phyloP scores from a whole-genome alignment of 2,888 invertebrate genomes.

The Agrenia bidenticulata region DNA sequence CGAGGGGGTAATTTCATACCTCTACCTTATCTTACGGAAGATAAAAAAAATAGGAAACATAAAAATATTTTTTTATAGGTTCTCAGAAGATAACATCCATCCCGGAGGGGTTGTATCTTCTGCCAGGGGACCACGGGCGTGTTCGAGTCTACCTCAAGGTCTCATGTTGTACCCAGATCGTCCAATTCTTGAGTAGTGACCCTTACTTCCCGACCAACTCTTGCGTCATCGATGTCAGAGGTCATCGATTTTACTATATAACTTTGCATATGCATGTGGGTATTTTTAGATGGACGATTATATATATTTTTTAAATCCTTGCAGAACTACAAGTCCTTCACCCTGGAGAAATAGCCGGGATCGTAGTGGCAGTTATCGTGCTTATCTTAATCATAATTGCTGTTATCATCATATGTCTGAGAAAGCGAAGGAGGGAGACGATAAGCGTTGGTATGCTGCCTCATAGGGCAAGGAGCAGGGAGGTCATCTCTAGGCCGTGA shows the following conservation, averaged over 20 bases:
- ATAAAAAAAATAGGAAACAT: too few species aligned
- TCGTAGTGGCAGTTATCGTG: slow-evolving; percentile 42
- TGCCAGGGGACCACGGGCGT: slow-evolving; percentile 36
- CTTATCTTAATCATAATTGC: slow-evolving; percentile 47
- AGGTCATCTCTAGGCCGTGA: neutral
- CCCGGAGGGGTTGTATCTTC: slow-evolving; percentile 43
- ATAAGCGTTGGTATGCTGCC: slow-evolving; percentile 3
- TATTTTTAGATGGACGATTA: too few species aligned
- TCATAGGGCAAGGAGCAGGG: neutral
- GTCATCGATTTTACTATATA: too few species aligned
- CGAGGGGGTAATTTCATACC: too few species aligned
- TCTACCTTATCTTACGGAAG: too few species aligned
- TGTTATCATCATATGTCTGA: slow-evolving; percentile 32
- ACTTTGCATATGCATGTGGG: too few species aligned
- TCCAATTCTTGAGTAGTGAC: slow-evolving; percentile 45
- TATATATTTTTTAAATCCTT: slow-evolving; percentile 7
- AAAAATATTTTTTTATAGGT: slow-evolving; percentile 17
- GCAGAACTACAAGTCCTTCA: slow-evolving; percentile 50
- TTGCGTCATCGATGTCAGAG: slow-evolving; percentile 50
- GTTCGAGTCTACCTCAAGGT: slow-evolving; percentile 46
- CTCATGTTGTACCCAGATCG: slow-evolving; percentile 49
- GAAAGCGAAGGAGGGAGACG: slow-evolving; percentile 37
- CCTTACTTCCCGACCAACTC: slow-evolving; percentile 6
- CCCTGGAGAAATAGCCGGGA: slow-evolving; percentile 51
- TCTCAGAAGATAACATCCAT: slow-evolving; percentile 41